Base-by-base conservation (phyloP, 2,888 invertebrate species). In the Tipula helvola region DNA sequence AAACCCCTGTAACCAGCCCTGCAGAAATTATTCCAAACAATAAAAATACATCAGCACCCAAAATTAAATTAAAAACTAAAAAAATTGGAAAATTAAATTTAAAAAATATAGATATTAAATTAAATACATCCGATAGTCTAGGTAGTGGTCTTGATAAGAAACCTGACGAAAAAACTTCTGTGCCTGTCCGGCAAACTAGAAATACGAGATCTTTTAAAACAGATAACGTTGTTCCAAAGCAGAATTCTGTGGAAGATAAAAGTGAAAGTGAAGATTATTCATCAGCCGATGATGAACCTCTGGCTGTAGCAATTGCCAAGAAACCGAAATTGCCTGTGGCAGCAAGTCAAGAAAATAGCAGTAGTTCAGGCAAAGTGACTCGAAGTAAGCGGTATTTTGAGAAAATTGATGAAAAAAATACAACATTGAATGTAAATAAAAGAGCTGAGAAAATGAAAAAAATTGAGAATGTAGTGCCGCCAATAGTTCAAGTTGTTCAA, bases 231-330 rank as follows among this genome's bases (percentile, higher is more conserved):
- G 3, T 28, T 71, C 28, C 28, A 28, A 71, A 71, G 28, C 71
- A 3, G 8, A 28, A 28, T 71, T 3, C 28, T 71, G 71, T 2
- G 5, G 52, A 52, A 2, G 83, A 84, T 39, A 84, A 84, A 84
- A 84, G 39, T 88, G 87, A 87, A 87, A 84, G 86, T 12, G 85
- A 71, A 18, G 91, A 92, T 87, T 93, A 93, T 88, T 93, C 93
- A 7, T 93, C 93, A 1, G 93, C 93, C 87, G 93, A 93, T 88
- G 93, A 93, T 88, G 92, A 93, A 88, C 93, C 93, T 1, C 89
- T 93, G 87, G 90, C 91, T 16, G 91, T 91, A n/a, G 7, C 85
- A 10, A 85, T 85, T 42, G 18, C 12, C 39, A 85, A 85, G 12
- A 85, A 18, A 84, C n/a, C 84, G 0, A 71, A 71, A 71, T 28